A percentile compares a stretch with the other conserved stretches of the same genome.
phyloP scores from a whole-genome alignment of 2,113 vertebrate genomes.

The Apteryx owenii region DNA sequence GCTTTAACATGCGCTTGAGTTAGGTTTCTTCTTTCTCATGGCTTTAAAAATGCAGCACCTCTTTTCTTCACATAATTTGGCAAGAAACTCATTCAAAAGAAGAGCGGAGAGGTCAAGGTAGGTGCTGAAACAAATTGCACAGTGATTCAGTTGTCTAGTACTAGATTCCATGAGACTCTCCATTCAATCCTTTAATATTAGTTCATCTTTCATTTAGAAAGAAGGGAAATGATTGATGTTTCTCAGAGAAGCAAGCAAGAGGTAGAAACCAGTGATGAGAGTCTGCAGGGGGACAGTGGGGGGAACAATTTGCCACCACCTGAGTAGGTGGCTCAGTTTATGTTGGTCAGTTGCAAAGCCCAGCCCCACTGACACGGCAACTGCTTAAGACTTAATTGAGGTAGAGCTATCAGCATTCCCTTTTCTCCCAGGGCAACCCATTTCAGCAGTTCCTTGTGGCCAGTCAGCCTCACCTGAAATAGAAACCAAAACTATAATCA shows the following conservation, averaged over 20 bases:
- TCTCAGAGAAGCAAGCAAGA: neutral
- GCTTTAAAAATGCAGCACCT: neutral
- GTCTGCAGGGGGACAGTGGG: neutral
- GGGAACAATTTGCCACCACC: neutral
- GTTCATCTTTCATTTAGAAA: neutral
- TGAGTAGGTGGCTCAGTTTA: neutral
- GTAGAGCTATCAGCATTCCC: slow-evolving; percentile 83
- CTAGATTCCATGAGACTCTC: neutral
- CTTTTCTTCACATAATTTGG: neutral
- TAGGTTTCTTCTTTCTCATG: neutral
- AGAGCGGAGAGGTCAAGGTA: neutral
- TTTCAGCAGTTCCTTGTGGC: slow-evolving; percentile 77
- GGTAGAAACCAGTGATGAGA: neutral
- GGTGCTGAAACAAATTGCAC: neutral
- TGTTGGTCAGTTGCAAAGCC: slow-evolving; percentile 82
- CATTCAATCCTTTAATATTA: neutral
- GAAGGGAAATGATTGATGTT: neutral
- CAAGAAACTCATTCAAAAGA: neutral
- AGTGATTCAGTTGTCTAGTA: neutral
- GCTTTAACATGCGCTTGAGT: accelerated
- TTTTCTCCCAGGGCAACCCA: slow-evolving; percentile 79
- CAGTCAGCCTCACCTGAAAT: slow-evolving; percentile 86
- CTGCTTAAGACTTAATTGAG: slow-evolving; percentile 77
- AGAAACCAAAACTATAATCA: neutral
- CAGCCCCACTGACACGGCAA: slow-evolving; percentile 92